phyloP scores from a whole-genome alignment of 2,113 vertebrate genomes.

The Leucoraja erinaceus region DNA sequence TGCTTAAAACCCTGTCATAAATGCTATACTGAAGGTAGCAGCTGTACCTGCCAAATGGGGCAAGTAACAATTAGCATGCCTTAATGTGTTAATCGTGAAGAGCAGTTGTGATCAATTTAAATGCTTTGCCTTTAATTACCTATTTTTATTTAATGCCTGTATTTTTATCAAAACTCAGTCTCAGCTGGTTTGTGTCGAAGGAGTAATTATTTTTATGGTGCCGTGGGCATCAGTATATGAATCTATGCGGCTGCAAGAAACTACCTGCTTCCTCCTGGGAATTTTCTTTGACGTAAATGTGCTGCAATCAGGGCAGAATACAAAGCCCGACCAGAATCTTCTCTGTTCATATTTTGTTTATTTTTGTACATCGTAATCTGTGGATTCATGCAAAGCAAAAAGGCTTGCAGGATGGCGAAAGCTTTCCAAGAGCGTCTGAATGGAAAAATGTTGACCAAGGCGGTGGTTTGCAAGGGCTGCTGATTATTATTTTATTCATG shows the following conservation, averaged over 20 bases:
- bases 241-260: neutral
- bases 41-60: neutral
- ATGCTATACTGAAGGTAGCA: neutral
- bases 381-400: neutral
- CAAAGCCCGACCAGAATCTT: neutral
- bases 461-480: neutral
- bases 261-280: neutral
- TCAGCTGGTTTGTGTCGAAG: neutral
- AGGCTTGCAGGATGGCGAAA: neutral
- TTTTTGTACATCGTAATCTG: neutral
- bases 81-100: neutral
- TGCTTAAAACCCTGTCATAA: neutral
- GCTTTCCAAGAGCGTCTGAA: neutral
- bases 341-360: neutral
- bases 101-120: neutral
- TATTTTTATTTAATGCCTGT: neutral
- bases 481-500: slow-evolving; percentile 4
- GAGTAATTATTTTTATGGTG: neutral
- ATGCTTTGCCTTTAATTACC: neutral
- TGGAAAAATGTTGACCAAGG: neutral
- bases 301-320: neutral
- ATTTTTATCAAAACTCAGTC: slow-evolving; percentile 8
- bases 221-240: neutral
- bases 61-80: neutral
- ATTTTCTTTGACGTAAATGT: neutral